Evolutionary conservation across 1,140 invertebrate species (phyloP), one percentile per base, ranked within the genome.

Genomic region (Homalodisca vitripennis): DNA sequence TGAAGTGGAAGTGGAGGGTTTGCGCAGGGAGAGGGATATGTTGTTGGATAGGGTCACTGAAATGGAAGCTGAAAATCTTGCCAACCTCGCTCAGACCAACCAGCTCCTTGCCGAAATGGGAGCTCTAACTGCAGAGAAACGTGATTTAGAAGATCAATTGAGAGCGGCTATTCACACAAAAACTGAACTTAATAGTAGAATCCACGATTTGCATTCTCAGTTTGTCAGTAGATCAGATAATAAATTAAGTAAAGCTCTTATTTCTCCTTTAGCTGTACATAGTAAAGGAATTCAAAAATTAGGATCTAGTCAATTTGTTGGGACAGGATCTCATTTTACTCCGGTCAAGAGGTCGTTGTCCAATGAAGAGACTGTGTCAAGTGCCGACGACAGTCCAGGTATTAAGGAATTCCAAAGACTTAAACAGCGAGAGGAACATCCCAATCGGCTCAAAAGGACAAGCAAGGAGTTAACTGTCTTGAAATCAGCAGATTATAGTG

Each of bases 21-120:
- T 92, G 51, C 84, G 86, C 3, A 81, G 82, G 46, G 91, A 93
- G 74, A 84, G 89, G n/a, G 88, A 92, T 75, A 81, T 86, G 3
- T 76, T 92, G 51, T 76, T 91, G 32, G 85, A 89, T 55, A 86
- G 87, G 67, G 82, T 90, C 2, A 85, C 87, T 2, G 88, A 89
- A 75, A 84, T 91, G 76, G 90, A 92, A 75, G 87, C 88, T 0
- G 87, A 90, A 70, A 86, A 86, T 29, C 79, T 88, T 55, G 85
- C 87, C 0, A 85, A 84, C 47, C 78, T 86, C 3, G 84, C 85
- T 0, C 84, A 86, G 70, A 85, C 86, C 24, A 84, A 86, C 51
- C 83, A 88, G 69, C 80, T 90, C 65, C 84, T 86, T 66, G 82
- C 82, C 3, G 84, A 86, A 71, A 73, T 89, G 62, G 84, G 85